Evolutionary conservation across 2,888 invertebrate genomes (phyloP).

Genomic region (Pasiphila rectangulata): DNA sequence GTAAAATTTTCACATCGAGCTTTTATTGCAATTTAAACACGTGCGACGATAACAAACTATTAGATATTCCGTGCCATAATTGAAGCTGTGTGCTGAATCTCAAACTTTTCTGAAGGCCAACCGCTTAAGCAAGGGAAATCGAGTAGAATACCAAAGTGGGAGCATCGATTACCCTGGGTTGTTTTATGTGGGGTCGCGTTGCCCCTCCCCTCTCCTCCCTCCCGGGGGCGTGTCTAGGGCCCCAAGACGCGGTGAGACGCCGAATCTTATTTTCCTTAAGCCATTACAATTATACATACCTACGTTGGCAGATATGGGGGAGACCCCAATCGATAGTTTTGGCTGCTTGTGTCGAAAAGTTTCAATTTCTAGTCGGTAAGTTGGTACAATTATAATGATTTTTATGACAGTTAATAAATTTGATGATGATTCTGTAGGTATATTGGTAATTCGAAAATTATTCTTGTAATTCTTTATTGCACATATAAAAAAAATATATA

Average conservation of each 20-base stretch:
- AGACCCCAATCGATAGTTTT: constrained; percentile 4
- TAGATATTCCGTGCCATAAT: no score
- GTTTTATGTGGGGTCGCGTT: constrained; percentile 51
- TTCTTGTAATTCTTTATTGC: no score
- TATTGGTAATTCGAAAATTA: no score
- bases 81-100: background rate
- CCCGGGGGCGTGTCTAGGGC: constrained; percentile 53
- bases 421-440: no score
- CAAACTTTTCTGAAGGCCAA: background rate
- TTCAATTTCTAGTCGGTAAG: no score
- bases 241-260: constrained; percentile 47
- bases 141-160: constrained; percentile 21
- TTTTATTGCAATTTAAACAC: no score
- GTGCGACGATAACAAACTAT: no score
- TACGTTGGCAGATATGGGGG: constrained; percentile 3
- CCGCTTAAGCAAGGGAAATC: constrained; percentile 5
- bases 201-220: constrained; percentile 26
- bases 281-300: constrained; percentile 44
- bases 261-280: constrained; percentile 54
- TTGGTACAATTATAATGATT: no score
- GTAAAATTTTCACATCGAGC: no score
- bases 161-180: constrained; percentile 49
- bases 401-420: no score
- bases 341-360: background rate
- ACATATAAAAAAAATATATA: no score